Evolutionary conservation across 2,113 vertebrate species (phyloP), one percentile per base, ranked within the genome.

Genomic region (Galemys pyrenaicus): DNA sequence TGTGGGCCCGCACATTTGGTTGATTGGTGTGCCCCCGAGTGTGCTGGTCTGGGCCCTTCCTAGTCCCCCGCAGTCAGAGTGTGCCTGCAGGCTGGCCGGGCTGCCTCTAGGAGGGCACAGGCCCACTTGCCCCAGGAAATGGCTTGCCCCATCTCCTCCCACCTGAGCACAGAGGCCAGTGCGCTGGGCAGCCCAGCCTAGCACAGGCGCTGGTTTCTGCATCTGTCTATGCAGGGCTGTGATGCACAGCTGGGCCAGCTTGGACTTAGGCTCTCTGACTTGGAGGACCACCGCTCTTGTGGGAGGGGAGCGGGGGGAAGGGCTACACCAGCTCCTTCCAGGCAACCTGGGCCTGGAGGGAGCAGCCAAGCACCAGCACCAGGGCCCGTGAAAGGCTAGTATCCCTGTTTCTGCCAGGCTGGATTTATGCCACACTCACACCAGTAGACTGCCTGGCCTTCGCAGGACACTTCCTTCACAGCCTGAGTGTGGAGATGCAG

Each of bases 401-500:
- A 49, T 84, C 73, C 92, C 82, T 97, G 9, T 94, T 65, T 80
- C 87, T 90, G 95, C 10, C 91, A 99, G 99, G 99, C 91, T 99
- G 99, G 99, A 99, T 99, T 97, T 99, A 99, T 87, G 99, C 99
- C 98, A 99, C 99, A 46, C 98, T 99, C 93, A 99, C 99, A 35
- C 99, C 99, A 0, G 99, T 99, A 70, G 99, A 99, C 98, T 99
- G 99, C 96, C 98, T 99, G 98, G 99, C 99, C 41, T 99, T 99
- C 96, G 98, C 99, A 30, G 99, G 99, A 95, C 99, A 99, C 98
- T 99, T 99, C 71, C 98, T 99, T 75, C 99, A 99, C 97, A 99
- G 99, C 96, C 97, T 99, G 92, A 99, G 98, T 1, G 98, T 99
- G 97, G 99, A 99, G 98, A 99, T 99, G 99, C 99, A 99, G 98